phyloP scores from a whole-genome alignment of 2,888 invertebrate species.

The Balanococcus diminutus region DNA sequence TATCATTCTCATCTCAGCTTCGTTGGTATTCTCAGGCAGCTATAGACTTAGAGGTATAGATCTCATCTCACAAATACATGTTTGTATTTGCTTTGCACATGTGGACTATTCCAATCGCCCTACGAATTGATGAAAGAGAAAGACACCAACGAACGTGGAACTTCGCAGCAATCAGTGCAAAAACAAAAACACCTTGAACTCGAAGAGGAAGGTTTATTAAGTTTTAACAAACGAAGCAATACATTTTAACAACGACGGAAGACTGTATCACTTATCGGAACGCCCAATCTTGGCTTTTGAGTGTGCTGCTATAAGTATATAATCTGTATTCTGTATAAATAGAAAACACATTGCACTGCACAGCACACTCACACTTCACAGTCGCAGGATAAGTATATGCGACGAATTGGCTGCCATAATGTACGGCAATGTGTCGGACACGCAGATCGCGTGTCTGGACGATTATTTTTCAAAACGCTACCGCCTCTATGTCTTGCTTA shows the following conservation, averaged over 20 bases:
- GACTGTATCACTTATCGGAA: not conserved
- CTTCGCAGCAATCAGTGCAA: not conserved
- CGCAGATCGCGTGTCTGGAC: constrained; percentile 11
- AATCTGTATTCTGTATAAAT: not conserved
- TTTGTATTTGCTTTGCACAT: too few species aligned
- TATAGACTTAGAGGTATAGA: too few species aligned
- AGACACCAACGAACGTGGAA: not conserved
- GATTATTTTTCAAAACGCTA: constrained; percentile 8
- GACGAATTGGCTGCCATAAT: not conserved
- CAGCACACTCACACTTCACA: too few species aligned
- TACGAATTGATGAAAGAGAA: not conserved
- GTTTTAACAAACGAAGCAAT: not conserved
- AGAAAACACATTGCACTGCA: not conserved
- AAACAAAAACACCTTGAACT: not conserved
- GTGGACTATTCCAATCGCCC: too few species aligned
- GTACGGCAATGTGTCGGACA: not conserved
- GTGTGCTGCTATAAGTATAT: not conserved
- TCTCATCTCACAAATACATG: too few species aligned
- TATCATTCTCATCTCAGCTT: too few species aligned
- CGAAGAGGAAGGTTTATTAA: not conserved
- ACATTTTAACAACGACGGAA: not conserved
- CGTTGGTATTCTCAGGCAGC: too few species aligned
- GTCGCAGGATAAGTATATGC: not conserved
- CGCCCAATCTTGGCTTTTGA: not conserved
- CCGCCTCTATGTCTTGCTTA: not conserved